phyloP scores from a whole-genome alignment of 2,888 invertebrate species.

The Tromatobia lineatoria region DNA sequence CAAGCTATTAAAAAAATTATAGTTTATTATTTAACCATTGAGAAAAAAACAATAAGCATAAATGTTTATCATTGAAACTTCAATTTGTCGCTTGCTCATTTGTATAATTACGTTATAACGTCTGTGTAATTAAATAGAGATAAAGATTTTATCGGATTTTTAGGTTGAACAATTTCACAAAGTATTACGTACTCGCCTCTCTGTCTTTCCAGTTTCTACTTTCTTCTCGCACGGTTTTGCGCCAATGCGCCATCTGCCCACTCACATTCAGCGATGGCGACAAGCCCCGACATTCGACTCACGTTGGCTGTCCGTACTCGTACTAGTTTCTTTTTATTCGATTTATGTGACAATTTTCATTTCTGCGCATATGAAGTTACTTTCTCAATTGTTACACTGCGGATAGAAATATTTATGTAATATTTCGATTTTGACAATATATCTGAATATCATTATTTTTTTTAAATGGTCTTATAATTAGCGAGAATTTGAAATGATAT shows the following conservation, averaged over 20 bases:
- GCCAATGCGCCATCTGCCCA: conserved; percentile 66
- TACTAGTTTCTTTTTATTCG: background rate
- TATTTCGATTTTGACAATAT: background rate
- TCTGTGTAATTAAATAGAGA: background rate
- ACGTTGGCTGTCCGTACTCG: background rate
- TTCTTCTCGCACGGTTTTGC: conserved; percentile 45
- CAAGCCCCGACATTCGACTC: conserved; percentile 8
- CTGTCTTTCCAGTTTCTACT: conserved; percentile 31
- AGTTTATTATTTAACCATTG: background rate
- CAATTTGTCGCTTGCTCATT: background rate
- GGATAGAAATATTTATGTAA: background rate
- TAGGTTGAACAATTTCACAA: background rate
- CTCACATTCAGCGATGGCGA: conserved; percentile 29
- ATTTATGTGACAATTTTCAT: background rate
- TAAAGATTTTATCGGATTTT: background rate
- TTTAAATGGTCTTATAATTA: background rate
- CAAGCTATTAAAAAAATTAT: background rate
- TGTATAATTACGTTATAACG: background rate
- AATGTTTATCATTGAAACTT: background rate
- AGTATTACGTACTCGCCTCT: conserved; percentile 9
- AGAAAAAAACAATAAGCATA: background rate
- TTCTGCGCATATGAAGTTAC: background rate
- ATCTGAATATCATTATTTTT: background rate
- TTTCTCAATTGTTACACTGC: background rate
- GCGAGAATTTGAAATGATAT: background rate